Base-by-base conservation (phyloP, 2,113 vertebrate species). In the zebrafish (Danio rerio) region DNA sequence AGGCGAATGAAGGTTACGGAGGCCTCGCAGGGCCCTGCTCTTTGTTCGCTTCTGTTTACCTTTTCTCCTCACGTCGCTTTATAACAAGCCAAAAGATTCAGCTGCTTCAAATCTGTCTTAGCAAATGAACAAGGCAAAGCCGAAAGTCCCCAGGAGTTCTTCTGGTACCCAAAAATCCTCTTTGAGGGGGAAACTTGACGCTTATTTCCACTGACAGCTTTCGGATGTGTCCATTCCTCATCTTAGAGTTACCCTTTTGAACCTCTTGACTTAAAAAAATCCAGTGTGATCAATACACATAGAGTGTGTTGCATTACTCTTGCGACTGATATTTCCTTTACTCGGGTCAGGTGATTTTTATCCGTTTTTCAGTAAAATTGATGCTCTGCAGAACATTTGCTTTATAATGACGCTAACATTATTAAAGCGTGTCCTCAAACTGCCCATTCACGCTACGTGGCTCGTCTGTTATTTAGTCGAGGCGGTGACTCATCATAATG, bases 401-500 rank as follows among this genome's bases (percentile, higher is more conserved):
- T 53, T 20, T 20, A 72, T 72, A 59, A 75, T 15, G 73, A 42
- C 43, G 42, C 69, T 63, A 50, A 62, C 43, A 71, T 80, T 80
- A 59, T 18, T 75, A 13, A 59, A 75, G 55, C 45, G 20, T 59
- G 61, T 78, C 76, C 52, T 15, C 15, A 65, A 81, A 56, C 66
- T 56, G 58, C 50, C 50, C 13, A 9, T 73, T 63, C 47, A 40
- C 9, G 1, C 47, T 12, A 18, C 16, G 3, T 5, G 18, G 70
- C 40, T 80, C 52, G 7, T 53, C 7, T 8, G 40, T 65, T 59
- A 50, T 58, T 63, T 52, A 49, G 47, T 58, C 18, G n/a, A 31
- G 49, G 18, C 12, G 18, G 56, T 78, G 79, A 85, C 65, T 72
- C 66, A 69, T 72, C 58, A 78, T 81, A 85, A 52, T n/a, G 79